Evolutionary conservation across 2,797 vertebrate species (phyloP), one percentile per base, ranked within the genome.

Genomic region (Sciurus carolinensis): DNA sequence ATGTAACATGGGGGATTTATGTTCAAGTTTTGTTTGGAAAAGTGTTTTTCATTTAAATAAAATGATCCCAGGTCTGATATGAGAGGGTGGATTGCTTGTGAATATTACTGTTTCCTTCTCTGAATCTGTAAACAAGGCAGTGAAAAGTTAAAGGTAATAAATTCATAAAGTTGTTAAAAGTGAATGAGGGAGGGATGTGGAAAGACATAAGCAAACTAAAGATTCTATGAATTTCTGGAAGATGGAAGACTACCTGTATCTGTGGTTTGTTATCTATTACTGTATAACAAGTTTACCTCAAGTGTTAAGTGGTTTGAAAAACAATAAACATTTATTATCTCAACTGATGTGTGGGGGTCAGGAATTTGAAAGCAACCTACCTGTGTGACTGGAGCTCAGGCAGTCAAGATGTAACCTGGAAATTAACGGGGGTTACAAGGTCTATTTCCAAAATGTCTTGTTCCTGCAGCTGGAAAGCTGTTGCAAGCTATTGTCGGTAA

Each of bases 1-100:
- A 44, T 91, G 42, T 15, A 24, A 8, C 18, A 12, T 57, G 36
- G 4, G 30, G 12, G 66, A 26, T 66, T 87, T 52, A 75, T 57
- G 44, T 95, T 86, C 54, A 85, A 72, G 28, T 12, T 90, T 50
- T 11, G 10, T 94, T 92, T 91, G 50, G 36, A 86, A 73, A 97
- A 80, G 28, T 28, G 10, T 59, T 8, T 12, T 62, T 90, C 10
- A 57, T 52, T 86, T 90, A 54, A 84, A 59, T 17, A 90, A 80
- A 76, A 90, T 54, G 69, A 54, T 59, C 28, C n/a, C 33, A 88
- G 3, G 33, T 88, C n/a, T 89, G n/a, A 22, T 20, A 39, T 24
- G 83, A 71, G 62, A 50, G 64, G 24, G 20, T 62, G 4, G 26
- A 73, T 5, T 54, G 3, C 9, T 64, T 66, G 24, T 7, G 89